Percentiles rank a stretch among this genome's conserved stretches.
phyloP scores from a whole-genome alignment of 2,888 invertebrate species.

The Isotomurus palustris region DNA sequence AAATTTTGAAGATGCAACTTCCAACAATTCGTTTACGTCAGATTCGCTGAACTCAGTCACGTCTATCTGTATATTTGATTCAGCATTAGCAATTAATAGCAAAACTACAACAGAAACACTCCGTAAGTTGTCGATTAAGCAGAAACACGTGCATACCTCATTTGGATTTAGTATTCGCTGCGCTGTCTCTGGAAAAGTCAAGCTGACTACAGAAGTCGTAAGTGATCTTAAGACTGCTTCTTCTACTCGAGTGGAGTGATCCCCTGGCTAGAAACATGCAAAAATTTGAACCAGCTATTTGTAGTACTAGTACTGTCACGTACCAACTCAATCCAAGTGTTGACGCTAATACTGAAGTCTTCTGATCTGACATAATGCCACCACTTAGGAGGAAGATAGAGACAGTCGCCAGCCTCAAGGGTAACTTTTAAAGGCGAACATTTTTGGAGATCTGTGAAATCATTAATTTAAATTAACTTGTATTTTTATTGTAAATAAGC shows the following conservation, averaged over 20 bases:
- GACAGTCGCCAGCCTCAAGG: conserved; percentile 76
- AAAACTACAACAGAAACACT: too few relatives aligned
- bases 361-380: conserved; percentile 89
- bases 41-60: conserved; percentile 27
- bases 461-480: conserved; percentile 55
- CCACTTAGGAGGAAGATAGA: conserved; percentile 87
- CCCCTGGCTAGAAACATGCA: conserved; percentile 48
- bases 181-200: conserved; percentile 29
- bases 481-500: conserved; percentile 23
- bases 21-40: conserved; percentile 26
- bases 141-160: conserved; percentile 18
- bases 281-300: not conserved
- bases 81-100: too few relatives aligned
- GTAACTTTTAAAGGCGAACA: conserved; percentile 32
- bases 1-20: conserved; percentile 19
- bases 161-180: conserved; percentile 41
- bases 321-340: conserved; percentile 73
- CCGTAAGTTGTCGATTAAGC: too few relatives aligned
- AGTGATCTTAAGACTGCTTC: conserved; percentile 67
- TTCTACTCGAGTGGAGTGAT: conserved; percentile 56
- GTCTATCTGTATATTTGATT: conserved; percentile 32
- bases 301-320: not conserved
- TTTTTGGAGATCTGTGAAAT: conserved; percentile 26
- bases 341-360: conserved; percentile 60
- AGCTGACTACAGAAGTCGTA: conserved; percentile 51